Evolutionary conservation across 2,113 vertebrate genomes (phyloP).

Genomic region (Capra hircus): DNA sequence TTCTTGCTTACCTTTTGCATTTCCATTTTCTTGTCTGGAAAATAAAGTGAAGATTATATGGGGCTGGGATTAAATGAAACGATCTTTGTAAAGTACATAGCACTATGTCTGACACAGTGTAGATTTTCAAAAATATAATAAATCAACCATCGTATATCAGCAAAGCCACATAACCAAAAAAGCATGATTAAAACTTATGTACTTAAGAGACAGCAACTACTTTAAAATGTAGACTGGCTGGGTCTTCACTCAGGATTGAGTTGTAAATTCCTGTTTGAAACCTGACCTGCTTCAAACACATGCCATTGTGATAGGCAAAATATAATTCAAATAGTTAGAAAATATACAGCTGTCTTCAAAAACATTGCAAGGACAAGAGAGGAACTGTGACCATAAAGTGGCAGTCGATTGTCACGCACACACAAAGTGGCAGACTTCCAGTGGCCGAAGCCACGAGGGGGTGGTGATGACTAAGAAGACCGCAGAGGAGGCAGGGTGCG

Average conservation of each 20-base stretch:
- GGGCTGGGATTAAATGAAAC: neutral
- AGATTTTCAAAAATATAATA: neutral
- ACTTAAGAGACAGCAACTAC: neutral
- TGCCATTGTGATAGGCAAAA: neutral
- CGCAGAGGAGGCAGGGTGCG: accelerated
- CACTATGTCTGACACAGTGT: neutral
- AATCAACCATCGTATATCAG: neutral
- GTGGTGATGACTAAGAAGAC: neutral
- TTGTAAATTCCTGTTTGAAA: neutral
- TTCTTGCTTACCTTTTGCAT: neutral
- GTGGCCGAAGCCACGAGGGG: neutral
- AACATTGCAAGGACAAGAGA: neutral
- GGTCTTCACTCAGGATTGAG: neutral
- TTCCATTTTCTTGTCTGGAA: neutral
- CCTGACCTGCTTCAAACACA: neutral
- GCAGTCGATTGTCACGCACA: neutral
- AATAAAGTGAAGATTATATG: neutral
- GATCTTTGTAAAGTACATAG: neutral
- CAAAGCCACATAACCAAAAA: neutral
- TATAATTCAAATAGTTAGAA: neutral
- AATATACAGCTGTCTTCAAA: neutral
- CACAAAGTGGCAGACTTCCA: neutral
- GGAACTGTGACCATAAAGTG: neutral
- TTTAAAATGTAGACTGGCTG: neutral
- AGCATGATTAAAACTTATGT: neutral